Evolutionary conservation across 2,888 invertebrate genomes (phyloP).

Genomic region (Idaea aversata): DNA sequence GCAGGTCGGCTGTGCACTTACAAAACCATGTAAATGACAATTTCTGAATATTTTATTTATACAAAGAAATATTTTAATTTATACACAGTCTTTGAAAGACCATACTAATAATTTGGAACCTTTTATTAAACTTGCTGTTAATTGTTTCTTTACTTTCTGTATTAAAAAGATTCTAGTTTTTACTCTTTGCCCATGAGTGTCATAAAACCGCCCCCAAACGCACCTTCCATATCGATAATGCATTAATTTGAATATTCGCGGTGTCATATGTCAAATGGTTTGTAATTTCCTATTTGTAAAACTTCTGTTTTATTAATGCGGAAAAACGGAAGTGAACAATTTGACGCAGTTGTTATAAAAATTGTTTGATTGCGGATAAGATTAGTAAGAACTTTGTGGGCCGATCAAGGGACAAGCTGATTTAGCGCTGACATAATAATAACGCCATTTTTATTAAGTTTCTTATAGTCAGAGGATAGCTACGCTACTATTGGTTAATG

Average conservation of each 20-base stretch:
- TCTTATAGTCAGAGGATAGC: too few species aligned
- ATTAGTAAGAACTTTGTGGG: neutral
- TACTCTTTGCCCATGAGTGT: conserved; percentile 45
- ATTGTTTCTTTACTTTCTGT: conserved; percentile 4
- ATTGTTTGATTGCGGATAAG: conserved; percentile 9
- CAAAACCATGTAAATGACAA: neutral
- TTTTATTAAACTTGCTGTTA: too few species aligned
- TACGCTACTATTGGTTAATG: too few species aligned
- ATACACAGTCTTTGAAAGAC: neutral
- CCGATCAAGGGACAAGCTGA: neutral
- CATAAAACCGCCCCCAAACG: conserved; percentile 67
- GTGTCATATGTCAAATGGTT: conserved; percentile 80
- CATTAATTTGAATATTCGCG: conserved; percentile 81
- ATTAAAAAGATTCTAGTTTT: conserved; percentile 10
- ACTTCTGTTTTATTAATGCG: conserved; percentile 55
- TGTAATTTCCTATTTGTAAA: conserved; percentile 72
- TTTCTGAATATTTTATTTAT: neutral
- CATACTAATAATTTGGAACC: too few species aligned
- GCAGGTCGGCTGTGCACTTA: neutral
- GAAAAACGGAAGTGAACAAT: conserved; percentile 50
- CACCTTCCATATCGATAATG: conserved; percentile 75
- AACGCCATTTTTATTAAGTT: too few species aligned
- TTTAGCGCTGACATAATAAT: too few species aligned
- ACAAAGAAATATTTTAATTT: neutral
- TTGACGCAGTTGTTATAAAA: conserved; percentile 23